Evolutionary conservation across 2,797 vertebrate species (phyloP), one percentile per base, ranked within the genome.

Genomic region (Pantherophis vulpinus): DNA sequence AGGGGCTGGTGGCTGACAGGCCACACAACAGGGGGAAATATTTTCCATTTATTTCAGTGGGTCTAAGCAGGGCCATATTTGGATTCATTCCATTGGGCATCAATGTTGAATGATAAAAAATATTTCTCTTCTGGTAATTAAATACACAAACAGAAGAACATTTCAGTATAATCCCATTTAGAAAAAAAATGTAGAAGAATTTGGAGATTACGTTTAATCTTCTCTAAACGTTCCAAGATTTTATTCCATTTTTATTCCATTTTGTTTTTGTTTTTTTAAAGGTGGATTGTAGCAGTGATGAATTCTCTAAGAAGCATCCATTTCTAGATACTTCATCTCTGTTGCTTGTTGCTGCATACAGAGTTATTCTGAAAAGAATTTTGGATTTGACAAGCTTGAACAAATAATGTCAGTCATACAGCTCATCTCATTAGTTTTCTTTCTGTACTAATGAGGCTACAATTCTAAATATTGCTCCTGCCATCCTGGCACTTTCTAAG

Each of bases 251-350:
- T 25, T 47, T 83, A 47, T 47, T 83, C 16, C 66, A 25, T 83
- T 63, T 12, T 61, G 47, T 6, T 47, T 0, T 42, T 47, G 42
- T 25, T 3, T 58, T 58, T 58, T 56, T n/a, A n/a, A 79, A 25
- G 2, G 74, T 47, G 20, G 37, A 83, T 47, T 47, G 2, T n/a
- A 90, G 59, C 86, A 94, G 91, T 93, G 83, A 88, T 92, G 12
- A 56, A 95, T 96, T 96, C 92, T 93, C 87, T 11, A 55, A 90
- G 63, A 12, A 89, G 32, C 83, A 93, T 91, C 14, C 32, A 20
- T 96, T 94, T 95, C 92, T 93, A 94, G 83, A 51, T 92, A 86
- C 58, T 61, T 94, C 93, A 88, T 93, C 54, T 94, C 86, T 70
- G 54, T 42, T 91, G 0, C 7, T 5, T 92, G 54, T 94, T 93